Conservation (phyloP, 2,113 vertebrate genomes). For the Mirounga angustirostris region DNA sequence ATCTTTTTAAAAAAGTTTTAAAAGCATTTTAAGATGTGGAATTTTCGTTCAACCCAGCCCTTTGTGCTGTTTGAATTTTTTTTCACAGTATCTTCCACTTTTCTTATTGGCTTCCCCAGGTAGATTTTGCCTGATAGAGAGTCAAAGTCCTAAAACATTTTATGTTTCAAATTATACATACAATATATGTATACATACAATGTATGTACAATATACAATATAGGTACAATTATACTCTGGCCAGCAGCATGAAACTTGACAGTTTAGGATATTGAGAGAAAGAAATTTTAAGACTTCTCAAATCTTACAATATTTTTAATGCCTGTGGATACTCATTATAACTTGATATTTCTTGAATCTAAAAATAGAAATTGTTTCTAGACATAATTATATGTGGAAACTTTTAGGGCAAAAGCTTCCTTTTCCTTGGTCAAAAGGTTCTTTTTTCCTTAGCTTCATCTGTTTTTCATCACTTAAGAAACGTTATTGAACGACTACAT, state of each 20-base stretch:
- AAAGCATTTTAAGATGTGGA: neutral
- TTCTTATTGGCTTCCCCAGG: neutral
- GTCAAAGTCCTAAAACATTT: conserved; percentile 64
- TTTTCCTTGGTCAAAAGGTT: neutral
- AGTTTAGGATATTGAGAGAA: conserved; percentile 40
- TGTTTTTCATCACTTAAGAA: neutral
- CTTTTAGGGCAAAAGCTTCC: neutral
- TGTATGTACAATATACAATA: too few species aligned
- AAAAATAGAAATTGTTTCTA: conserved; percentile 26
- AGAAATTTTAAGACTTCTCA: conserved; percentile 42
- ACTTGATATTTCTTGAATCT: conserved; percentile 40
- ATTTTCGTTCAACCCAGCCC: neutral
- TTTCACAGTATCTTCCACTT: conserved; percentile 4
- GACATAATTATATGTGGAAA: neutral
- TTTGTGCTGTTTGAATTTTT: conserved; percentile 60
- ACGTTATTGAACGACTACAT: neutral
- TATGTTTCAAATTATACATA: neutral
- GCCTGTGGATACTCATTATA: neutral
- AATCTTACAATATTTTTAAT: neutral
- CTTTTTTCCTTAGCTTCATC: conserved; percentile 12
- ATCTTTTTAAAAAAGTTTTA: neutral
- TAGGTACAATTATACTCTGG: neutral
- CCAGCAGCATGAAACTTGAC: neutral
- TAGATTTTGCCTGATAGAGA: conserved; percentile 67
- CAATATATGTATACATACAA: too few species aligned